Base-by-base conservation (phyloP, 1,140 invertebrate species). In the Dinothrombium tinctorium region DNA sequence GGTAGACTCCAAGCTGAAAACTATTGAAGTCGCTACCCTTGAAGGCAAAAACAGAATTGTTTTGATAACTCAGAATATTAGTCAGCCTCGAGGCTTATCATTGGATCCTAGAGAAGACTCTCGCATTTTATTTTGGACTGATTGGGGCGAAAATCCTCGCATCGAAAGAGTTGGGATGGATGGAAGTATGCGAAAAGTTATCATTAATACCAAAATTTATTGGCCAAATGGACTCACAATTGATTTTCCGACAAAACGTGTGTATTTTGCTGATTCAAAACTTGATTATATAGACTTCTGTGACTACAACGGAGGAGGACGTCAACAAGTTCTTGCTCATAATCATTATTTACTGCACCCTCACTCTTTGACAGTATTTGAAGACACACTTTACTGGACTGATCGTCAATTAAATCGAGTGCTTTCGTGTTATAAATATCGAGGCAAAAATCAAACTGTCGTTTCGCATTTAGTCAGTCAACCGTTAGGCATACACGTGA, bases 251-350 rank as follows among this genome's bases (percentile, higher is more conserved):
- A 94, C 75, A 2, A 77, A 82, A 54, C 61, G 87, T 26, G 71
- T 98, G 0, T 99, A 98, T 55, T 98, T 98, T 58, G 87, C 87
- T 6, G 92, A 98, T 59, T 89, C 82, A 0, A 90, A 95, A 54
- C 57, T 98, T 11, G 90, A 98, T 54, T 96, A 89, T 48, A 98
- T 99, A 35, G 90, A 96, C 55, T 95, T 89, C 53, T 94, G 87
- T 53, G 76, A 90, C 50, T 99, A 99, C 58, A 82, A 96, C 53
- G 92, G 92, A 14, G 73, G 69, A 0, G 77, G 78, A 4, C 61
- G 87, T 22, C 74, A 80, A 42, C 82, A 90, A 61, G 60, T 68
- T 19, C 51, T 64, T 33, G 52, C 57, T 2, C 61, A 59, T 49
- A 57, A 59, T 41, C 58, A 62, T 56, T 94, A 94, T 52, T 59